These are phyloP conservation scores for Phania funesta DNA, from an alignment of 2,888 invertebrate species.

Conservation along the genomic window DNA sequence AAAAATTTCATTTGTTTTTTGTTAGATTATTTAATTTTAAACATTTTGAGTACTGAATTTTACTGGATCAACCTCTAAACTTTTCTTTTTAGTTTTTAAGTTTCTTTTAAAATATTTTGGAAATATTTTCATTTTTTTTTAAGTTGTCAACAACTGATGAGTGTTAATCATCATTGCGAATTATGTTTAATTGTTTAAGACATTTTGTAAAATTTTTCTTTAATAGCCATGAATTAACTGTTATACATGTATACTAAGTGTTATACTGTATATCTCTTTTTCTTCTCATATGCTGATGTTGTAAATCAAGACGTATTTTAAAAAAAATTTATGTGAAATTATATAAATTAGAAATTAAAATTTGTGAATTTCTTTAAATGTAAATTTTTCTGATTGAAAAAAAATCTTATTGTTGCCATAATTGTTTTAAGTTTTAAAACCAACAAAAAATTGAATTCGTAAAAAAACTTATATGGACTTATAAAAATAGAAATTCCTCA, in stretches of 20 bases:
- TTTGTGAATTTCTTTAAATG: slow-evolving; percentile 48
- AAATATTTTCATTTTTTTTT: slow-evolving; percentile 32
- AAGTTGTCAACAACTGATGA: slow-evolving; percentile 42
- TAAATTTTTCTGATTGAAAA: slow-evolving; percentile 11
- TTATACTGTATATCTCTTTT: slow-evolving; percentile 40
- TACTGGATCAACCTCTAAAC: background rate
- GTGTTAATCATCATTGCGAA: slow-evolving; percentile 32
- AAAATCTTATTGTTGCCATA: slow-evolving; percentile 56
- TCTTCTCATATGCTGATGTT: background rate
- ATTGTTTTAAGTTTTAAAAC: slow-evolving; percentile 38
- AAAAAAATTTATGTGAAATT: slow-evolving; percentile 5
- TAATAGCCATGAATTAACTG: slow-evolving; percentile 34
- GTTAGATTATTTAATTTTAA: slow-evolving; percentile 5
- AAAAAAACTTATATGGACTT: slow-evolving; percentile 14
- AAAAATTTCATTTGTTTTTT: slow-evolving; percentile 54
- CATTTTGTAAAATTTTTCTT: slow-evolving; percentile 34
- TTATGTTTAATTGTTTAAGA: slow-evolving; percentile 41
- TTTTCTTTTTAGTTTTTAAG: slow-evolving; percentile 37
- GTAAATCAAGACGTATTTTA: slow-evolving; percentile 37
- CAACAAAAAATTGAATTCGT: slow-evolving; percentile 34
- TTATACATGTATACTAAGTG: slow-evolving; percentile 61
- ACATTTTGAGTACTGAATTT: slow-evolving; percentile 30
- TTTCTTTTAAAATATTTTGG: background rate
- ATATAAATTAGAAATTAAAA: slow-evolving; percentile 22
- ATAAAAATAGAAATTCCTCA: background rate